Percentiles rank a stretch among this genome's conserved stretches.
Evolutionary conservation across 2,888 invertebrate species (phyloP).

Genomic region (Drosophila falleni): DNA sequence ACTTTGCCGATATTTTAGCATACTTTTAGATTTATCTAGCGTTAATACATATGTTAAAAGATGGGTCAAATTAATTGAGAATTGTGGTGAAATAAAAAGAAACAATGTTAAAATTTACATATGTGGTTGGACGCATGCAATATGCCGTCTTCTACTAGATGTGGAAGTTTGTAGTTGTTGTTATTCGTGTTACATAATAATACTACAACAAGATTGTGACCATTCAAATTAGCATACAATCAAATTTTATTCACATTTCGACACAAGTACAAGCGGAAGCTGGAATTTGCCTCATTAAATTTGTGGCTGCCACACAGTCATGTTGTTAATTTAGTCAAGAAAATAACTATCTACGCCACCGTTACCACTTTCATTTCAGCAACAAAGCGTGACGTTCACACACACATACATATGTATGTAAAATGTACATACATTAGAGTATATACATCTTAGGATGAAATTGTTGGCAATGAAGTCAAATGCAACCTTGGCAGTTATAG

Average conservation of each 20-base stretch:
- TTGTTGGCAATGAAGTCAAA: conserved; percentile 49
- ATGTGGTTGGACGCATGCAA: conserved; percentile 14
- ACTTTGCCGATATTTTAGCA: background rate
- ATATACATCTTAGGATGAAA: conserved; percentile 53
- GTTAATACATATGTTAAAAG: conserved; percentile 28
- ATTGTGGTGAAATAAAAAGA: conserved; percentile 22
- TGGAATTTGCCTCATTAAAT: conserved; percentile 65
- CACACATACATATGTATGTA: background rate
- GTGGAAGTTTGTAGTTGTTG: conserved; percentile 33
- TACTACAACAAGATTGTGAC: conserved; percentile 23
- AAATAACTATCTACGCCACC: conserved; percentile 41
- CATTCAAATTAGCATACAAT: conserved; percentile 77
- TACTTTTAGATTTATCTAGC: background rate
- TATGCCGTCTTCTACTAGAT: conserved; percentile 15
- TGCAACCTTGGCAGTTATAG: conserved; percentile 25
- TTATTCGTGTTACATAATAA: conserved; percentile 56
- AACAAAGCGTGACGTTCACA: conserved; percentile 70
- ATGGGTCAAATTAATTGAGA: conserved; percentile 63
- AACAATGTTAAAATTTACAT: conserved; percentile 20
- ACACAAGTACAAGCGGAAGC: conserved; percentile 72
- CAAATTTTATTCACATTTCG: conserved; percentile 70
- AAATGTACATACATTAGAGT: background rate
- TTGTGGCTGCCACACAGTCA: conserved; percentile 36
- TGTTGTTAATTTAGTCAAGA: conserved; percentile 65
- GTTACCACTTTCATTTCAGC: conserved; percentile 76